phyloP scores from a whole-genome alignment of 2,113 vertebrate genomes.

The Eudyptes chrysolophus region DNA sequence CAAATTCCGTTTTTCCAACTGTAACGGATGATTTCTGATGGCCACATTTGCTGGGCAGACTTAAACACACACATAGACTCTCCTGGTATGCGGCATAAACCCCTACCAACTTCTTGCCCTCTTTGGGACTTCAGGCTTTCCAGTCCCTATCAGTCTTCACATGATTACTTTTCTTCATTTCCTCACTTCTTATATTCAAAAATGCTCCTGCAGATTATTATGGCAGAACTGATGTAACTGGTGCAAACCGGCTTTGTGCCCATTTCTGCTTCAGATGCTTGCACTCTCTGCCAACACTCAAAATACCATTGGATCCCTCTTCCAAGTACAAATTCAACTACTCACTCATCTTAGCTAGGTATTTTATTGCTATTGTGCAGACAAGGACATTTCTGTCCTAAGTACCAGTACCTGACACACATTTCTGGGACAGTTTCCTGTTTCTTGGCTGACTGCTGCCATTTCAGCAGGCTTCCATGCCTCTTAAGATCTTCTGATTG shows the following conservation, averaged over 20 bases:
- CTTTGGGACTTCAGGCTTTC: background rate
- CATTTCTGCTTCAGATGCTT: background rate
- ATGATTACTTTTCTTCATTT: background rate
- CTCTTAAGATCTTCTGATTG: background rate
- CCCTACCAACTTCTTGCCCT: background rate
- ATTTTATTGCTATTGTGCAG: background rate
- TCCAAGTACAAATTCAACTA: background rate
- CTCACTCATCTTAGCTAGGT: background rate
- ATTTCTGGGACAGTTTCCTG: background rate
- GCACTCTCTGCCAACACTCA: background rate
- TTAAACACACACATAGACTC: background rate
- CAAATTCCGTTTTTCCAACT: background rate
- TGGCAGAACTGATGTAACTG: background rate
- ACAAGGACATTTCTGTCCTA: background rate
- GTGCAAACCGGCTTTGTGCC: background rate
- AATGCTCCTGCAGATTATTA: background rate
- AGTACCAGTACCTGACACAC: background rate
- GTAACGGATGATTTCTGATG: background rate
- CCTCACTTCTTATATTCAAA: background rate
- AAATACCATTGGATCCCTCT: background rate
- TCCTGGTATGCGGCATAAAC: background rate
- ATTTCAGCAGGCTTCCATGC: background rate
- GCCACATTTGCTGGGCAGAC: background rate
- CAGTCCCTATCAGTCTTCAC: background rate
- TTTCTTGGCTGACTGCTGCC: background rate